Evolutionary conservation across 2,888 invertebrate species (phyloP).

Genomic region (Macropis europaea): DNA sequence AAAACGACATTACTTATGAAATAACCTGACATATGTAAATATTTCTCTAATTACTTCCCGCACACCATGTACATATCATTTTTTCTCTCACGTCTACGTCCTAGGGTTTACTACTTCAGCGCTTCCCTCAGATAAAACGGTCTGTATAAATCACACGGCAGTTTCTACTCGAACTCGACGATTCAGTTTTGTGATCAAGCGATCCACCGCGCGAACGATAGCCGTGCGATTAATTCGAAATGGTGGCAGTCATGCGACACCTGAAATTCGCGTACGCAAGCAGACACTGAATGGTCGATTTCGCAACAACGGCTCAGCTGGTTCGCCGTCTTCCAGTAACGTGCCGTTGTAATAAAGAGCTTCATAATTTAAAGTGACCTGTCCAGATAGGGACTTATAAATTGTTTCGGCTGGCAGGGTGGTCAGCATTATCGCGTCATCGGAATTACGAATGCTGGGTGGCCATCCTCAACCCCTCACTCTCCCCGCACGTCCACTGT

Average conservation of each 20-base stretch:
- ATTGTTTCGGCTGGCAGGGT: conserved; percentile 70
- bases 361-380: conserved; percentile 72
- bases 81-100: no score
- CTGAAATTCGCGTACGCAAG: conserved; percentile 45
- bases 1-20: no score
- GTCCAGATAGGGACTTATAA: conserved; percentile 72
- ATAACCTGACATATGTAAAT: no score
- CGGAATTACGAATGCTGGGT: conserved; percentile 67
- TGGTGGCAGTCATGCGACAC: conserved; percentile 21
- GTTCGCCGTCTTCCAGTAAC: conserved; percentile 47
- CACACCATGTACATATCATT: no score
- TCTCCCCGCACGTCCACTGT: conserved; percentile 16
- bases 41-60: no score
- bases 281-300: conserved; percentile 4
- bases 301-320: conserved; percentile 39
- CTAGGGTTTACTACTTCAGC: no score
- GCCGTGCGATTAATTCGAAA: conserved; percentile 49
- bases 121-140: conserved; percentile 1
- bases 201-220: conserved; percentile 38
- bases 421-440: conserved; percentile 74
- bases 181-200: conserved; percentile 37
- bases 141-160: conserved; percentile 24
- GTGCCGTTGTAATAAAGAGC: conserved; percentile 67
- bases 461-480: conserved; percentile 23
- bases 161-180: conserved; percentile 28